These are phyloP conservation scores for Rotaria sp. DNA, from an alignment of 2,888 invertebrate species.

Conservation along the genomic window DNA sequence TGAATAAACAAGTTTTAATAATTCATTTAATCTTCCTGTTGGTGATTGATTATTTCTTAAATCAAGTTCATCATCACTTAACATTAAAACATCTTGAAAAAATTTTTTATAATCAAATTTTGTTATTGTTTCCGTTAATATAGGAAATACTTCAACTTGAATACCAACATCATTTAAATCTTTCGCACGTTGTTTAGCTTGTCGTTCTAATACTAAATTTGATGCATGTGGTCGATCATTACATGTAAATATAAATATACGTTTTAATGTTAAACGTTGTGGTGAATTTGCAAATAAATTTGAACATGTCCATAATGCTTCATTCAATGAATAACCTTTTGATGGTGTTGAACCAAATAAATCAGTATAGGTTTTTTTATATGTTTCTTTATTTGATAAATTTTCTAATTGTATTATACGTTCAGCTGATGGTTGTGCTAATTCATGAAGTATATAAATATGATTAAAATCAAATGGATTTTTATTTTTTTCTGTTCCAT, in stretches of 20 bases:
- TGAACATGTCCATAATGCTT: conserved; percentile 54
- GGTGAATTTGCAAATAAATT: conserved; percentile 50
- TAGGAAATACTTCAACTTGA: conserved; percentile 61
- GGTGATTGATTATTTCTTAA: conserved; percentile 23
- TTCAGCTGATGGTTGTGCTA: conserved; percentile 56
- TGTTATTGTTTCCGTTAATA: conserved; percentile 47
- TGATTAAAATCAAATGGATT: conserved; percentile 54
- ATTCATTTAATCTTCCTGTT: background rate
- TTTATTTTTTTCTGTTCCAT: conserved; percentile 54
- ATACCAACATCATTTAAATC: conserved; percentile 65
- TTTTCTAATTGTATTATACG: conserved; percentile 54
- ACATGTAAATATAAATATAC: conserved; percentile 57
- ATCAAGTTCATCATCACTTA: conserved; percentile 49
- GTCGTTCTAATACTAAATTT: conserved; percentile 47
- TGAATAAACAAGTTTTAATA: conserved; percentile 10
- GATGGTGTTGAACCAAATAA: conserved; percentile 47
- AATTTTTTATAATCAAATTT: conserved; percentile 55
- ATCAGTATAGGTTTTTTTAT: background rate
- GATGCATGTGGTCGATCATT: conserved; percentile 55
- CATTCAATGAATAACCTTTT: conserved; percentile 48
- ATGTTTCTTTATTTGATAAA: conserved; percentile 42
- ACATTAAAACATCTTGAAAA: conserved; percentile 51
- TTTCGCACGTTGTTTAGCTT: conserved; percentile 62
- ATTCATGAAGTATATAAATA: conserved; percentile 52
- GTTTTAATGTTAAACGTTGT: conserved; percentile 51